Conservation (phyloP, 2,797 vertebrate species). For the Meda fulgida region DNA sequence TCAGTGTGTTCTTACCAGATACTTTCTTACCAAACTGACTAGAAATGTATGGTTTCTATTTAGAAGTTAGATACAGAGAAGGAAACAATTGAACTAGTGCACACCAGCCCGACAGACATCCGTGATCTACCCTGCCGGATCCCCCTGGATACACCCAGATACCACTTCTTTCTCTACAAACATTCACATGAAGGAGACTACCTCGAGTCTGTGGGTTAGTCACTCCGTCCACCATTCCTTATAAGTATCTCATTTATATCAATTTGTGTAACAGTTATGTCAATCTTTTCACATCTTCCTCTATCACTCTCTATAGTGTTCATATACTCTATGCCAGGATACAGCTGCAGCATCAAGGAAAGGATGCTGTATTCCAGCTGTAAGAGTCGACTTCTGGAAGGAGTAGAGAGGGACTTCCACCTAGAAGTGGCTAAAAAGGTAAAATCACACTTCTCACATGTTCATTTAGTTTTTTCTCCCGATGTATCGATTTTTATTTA, state of each 20-base stretch:
- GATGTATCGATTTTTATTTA: background rate
- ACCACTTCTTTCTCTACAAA: slow-evolving; percentile 98
- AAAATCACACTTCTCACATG: background rate
- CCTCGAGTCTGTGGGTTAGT: slow-evolving; percentile 92
- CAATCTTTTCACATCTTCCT: background rate
- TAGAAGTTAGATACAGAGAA: slow-evolving; percentile 88
- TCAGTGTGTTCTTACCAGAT: background rate
- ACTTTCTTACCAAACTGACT: background rate
- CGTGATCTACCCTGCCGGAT: slow-evolving; percentile 87
- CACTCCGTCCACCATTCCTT: slow-evolving; percentile 1
- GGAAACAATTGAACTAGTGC: slow-evolving; percentile 94
- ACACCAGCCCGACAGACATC: slow-evolving; percentile 88
- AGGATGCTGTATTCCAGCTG: slow-evolving; percentile 99
- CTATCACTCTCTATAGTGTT: slow-evolving; percentile 81
- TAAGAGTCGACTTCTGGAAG: slow-evolving; percentile 94
- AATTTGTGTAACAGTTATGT: background rate
- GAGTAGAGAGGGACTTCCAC: slow-evolving; percentile 89
- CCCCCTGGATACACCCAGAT: slow-evolving; percentile 92
- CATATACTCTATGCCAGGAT: slow-evolving; percentile 99
- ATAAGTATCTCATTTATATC: slow-evolving; percentile 15
- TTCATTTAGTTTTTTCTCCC: background rate
- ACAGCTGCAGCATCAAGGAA: slow-evolving; percentile 97
- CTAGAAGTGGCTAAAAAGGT: slow-evolving; percentile 96
- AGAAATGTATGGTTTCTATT: slow-evolving; percentile 43
- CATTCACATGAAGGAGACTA: slow-evolving; percentile 94